Percentiles rank a stretch among this genome's conserved stretches.
These are phyloP conservation scores for Eretmochelys imbricata DNA, from an alignment of 2,113 vertebrate species.

Conservation along the genomic window DNA sequence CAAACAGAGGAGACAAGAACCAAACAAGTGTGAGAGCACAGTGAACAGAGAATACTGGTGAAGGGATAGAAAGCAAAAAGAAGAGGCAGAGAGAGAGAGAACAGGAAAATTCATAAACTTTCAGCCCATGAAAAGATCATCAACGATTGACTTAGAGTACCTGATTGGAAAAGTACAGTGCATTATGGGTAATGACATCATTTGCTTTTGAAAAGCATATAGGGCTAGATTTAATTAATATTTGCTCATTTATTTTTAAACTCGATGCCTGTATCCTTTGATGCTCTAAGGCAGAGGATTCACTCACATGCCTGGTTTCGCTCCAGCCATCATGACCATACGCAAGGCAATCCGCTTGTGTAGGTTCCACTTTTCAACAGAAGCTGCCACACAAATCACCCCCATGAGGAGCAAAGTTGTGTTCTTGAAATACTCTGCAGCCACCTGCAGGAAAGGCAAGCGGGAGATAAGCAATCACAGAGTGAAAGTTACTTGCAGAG, in stretches of 20 bases:
- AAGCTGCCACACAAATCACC: constrained; percentile 96
- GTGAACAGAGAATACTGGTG: not conserved
- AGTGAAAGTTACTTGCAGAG: not conserved
- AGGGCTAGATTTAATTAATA: not conserved
- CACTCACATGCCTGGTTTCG: constrained; percentile 97
- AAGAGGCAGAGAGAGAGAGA: not conserved
- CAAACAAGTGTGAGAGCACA: not conserved
- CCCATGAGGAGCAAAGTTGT: constrained; percentile 96
- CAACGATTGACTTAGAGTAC: not conserved
- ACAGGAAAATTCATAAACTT: not conserved
- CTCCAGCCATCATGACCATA: constrained; percentile 97
- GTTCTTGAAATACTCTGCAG: constrained; percentile 96
- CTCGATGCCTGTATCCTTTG: not conserved
- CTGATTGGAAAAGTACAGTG: not conserved
- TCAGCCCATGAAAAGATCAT: not conserved
- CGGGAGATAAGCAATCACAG: not conserved
- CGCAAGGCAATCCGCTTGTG: constrained; percentile 95
- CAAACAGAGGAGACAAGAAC: not conserved
- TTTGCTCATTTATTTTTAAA: not conserved
- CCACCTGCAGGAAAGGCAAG: constrained; percentile 83
- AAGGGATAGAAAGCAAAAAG: not conserved
- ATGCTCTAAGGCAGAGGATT: not conserved
- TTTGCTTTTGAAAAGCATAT: not conserved
- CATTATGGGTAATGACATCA: not conserved
- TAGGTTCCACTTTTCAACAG: constrained; percentile 98